Evolutionary conservation across 35 echinoderm and acorn worm species (phyloP), one percentile per base, ranked within the genome.

Genomic region (Ophioderma brevispina): DNA sequence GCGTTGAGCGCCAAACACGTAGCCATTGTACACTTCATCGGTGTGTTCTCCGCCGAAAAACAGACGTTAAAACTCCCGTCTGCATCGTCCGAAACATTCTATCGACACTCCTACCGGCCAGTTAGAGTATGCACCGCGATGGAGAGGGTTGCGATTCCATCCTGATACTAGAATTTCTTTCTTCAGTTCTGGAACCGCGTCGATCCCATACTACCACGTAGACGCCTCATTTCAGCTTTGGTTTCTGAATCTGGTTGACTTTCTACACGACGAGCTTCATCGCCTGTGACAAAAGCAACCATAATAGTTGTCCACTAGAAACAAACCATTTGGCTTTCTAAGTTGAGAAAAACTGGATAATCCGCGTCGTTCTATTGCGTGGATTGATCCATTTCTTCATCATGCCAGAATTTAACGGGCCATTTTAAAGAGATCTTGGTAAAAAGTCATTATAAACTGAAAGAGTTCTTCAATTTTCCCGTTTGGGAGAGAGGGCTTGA

Each of bases 11-110:
- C 79, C 89, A 34, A 82, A 36, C 6, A 91, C 70, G 33, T 91
- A 91, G 6, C 89, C 89, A 41, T 91, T 91, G 11, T 75, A 91
- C 1, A 40, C 40, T 0, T 33, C 43, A 31, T 91, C 80, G 0
- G 89, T 91, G 56, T 81, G 79, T 43, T 91, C 89, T 10, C 89
- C 89, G 31, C 32, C 89, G n/a, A 91, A 91, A 35, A 82, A 91
- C 31, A 91, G 8, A 3, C 37, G 49, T 0, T 80, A n/a, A 80
- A 32, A 91, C 63, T 1, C 80, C 11, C 17, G 89, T 35, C 33
- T 91, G 89, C 17, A 91, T 77, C 64, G 39, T 52, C 35, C 84
- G 33, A 82, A 82, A 31, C 37, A 37, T 35, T 91, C 89, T 37
- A 34, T 36, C 0, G 89, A 91, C 0, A 91, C 89, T 78, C 84